phyloP scores from a whole-genome alignment of 2,888 invertebrate species.

The Cataglyphis rosenhaueri region DNA sequence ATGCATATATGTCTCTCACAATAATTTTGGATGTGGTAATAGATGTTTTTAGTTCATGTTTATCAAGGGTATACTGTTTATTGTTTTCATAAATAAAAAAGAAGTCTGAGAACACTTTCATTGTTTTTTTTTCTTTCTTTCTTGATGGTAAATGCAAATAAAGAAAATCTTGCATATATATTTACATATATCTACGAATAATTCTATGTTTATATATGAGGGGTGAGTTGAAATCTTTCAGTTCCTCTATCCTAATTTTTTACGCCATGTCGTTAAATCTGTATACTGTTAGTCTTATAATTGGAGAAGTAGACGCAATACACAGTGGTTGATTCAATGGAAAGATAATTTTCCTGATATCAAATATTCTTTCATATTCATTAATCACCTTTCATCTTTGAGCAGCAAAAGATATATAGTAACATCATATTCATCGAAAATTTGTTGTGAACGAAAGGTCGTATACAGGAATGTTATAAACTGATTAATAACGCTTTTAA shows the following conservation, averaged over 20 bases:
- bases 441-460: constrained; percentile 17
- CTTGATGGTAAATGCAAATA: constrained; percentile 66
- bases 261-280: constrained; percentile 57
- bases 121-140: constrained; percentile 68
- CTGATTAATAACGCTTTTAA: constrained; percentile 35
- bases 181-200: constrained; percentile 60
- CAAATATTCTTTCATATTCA: constrained; percentile 25
- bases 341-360: constrained; percentile 55
- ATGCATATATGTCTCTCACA: constrained; percentile 73
- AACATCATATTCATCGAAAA: constrained; percentile 30
- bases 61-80: constrained; percentile 67
- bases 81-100: constrained; percentile 68
- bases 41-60: constrained; percentile 69
- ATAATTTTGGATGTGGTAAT: constrained; percentile 74
- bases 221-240: constrained; percentile 64
- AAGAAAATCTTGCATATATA: constrained; percentile 58
- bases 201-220: constrained; percentile 60
- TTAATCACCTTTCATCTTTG: constrained; percentile 20
- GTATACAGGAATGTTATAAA: constrained; percentile 26
- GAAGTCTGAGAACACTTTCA: constrained; percentile 65
- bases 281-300: constrained; percentile 55
- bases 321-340: constrained; percentile 54
- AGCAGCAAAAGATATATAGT: constrained; percentile 20
- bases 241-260: constrained; percentile 40
- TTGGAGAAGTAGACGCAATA: constrained; percentile 45